Evolutionary conservation across 2,113 vertebrate genomes (phyloP).

Genomic region (Rhombomys opimus): DNA sequence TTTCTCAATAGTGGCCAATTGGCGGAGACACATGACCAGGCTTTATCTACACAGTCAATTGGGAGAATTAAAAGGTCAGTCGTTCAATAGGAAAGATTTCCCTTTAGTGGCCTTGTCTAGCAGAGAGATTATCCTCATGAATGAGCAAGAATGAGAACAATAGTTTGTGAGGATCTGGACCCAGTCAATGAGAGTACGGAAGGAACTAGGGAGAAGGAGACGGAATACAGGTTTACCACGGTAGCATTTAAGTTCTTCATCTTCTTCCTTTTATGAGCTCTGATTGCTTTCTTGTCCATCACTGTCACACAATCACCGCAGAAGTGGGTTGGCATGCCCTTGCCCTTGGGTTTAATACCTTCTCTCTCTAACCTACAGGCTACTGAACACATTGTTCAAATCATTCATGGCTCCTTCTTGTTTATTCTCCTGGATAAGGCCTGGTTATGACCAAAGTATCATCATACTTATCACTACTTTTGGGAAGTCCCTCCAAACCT

Average conservation of each 20-base stretch:
- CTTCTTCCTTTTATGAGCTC: neutral
- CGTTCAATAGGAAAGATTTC: conserved; percentile 74
- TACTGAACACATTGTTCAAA: neutral
- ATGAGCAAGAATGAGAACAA: conserved; percentile 71
- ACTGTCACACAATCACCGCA: neutral
- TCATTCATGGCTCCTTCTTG: neutral
- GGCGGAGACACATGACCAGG: conserved; percentile 62
- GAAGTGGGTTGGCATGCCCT: neutral
- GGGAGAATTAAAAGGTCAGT: conserved; percentile 78
- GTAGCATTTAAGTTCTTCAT: neutral
- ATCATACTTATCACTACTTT: neutral
- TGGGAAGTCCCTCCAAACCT: neutral
- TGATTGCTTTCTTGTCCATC: neutral
- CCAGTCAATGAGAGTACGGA: conserved; percentile 53
- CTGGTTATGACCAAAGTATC: neutral
- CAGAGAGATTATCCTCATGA: conserved; percentile 73
- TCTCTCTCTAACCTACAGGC: neutral
- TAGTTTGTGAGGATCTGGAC: conserved; percentile 45
- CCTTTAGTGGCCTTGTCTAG: conserved; percentile 62
- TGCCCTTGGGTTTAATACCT: neutral
- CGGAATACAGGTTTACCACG: neutral
- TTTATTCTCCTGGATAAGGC: neutral
- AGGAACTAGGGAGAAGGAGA: neutral
- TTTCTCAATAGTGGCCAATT: conserved; percentile 58
- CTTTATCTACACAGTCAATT: conserved; percentile 74